phyloP scores from a whole-genome alignment of 1,140 invertebrate genomes.

The Drosophila nannoptera region DNA sequence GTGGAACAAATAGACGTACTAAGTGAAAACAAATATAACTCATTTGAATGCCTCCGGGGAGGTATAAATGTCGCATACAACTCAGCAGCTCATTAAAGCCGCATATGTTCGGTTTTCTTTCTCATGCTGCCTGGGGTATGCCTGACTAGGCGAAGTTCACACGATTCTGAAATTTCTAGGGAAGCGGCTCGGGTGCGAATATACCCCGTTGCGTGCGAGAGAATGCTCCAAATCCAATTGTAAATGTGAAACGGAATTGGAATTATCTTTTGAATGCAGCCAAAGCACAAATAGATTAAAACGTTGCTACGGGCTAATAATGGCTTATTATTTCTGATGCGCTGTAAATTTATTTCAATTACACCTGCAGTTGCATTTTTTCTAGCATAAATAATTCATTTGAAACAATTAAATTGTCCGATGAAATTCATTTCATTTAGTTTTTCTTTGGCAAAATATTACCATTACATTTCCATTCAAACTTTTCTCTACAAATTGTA shows the following conservation, averaged over 20 bases:
- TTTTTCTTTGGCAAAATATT: background rate
- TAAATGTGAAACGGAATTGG: conserved; percentile 15
- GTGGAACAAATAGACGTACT: background rate
- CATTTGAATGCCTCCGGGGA: conserved; percentile 30
- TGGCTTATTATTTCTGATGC: conserved; percentile 8
- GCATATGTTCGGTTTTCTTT: conserved; percentile 14
- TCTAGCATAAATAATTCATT: background rate
- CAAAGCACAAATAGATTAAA: conserved; percentile 25
- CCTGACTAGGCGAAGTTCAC: background rate
- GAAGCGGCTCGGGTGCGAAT: background rate
- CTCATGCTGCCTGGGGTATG: background rate
- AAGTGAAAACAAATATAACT: conserved; percentile 24
- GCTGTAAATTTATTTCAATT: conserved; percentile 36
- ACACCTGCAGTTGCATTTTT: conserved; percentile 1
- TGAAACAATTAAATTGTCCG: background rate
- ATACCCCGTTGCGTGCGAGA: conserved; percentile 2
- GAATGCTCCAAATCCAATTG: conserved; percentile 17
- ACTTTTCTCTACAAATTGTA: conserved; percentile 37
- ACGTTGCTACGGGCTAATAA: conserved; percentile 3
- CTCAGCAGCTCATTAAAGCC: conserved; percentile 34
- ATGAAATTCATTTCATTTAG: background rate
- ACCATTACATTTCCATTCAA: background rate
- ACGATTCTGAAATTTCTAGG: background rate
- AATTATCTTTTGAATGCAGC: conserved; percentile 24
- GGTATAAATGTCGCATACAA: conserved; percentile 24